Evolutionary conservation across 2,888 invertebrate genomes (phyloP), one percentile per base, ranked within the genome.

Genomic region (Cheilosia soror): DNA sequence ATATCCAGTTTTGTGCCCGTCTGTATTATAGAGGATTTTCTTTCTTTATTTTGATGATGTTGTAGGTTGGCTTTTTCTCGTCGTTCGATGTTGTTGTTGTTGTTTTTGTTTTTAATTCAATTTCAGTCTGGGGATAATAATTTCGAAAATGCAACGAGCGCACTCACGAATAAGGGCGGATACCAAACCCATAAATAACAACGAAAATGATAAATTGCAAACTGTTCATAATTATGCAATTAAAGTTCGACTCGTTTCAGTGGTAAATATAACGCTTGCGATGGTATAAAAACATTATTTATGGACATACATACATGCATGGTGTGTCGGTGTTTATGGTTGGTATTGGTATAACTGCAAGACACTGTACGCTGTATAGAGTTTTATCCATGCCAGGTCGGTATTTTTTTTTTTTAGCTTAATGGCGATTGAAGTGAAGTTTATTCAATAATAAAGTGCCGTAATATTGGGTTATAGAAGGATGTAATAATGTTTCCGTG

Each of bases 211-310:
- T 92, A 92, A 92, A 92, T 92, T 91, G 91, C 91, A 90, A 92
- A 90, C 90, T 91, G 91, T 91, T 90, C 91, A 91, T 91, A 92
- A 92, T 92, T 92, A 92, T 92, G 92, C 92, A 92, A 92, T 92
- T 92, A 92, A 92, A 91, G 91, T 91, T 91, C 90, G 90, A 91
- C 90, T 85, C 85, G 85, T 85, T 85, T 85, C 85, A 85, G 85
- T 85, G 85, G 85, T 81, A 85, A 81, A 85, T 85, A 85, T 85
- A 85, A 85, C 85, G 81, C 81, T 81, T 58, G 81, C 81, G 55
- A 76, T 85, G 72, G 66, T 85, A 80, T 84, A 80, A 84, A 84
- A 84, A 71, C 84, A 71, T 84, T 84, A 84, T 84, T 84, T 84
- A 84, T 84, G 84, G 79, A 73, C 55, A 78, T 37, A 73, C 49